Evolutionary conservation across 2,888 invertebrate genomes (phyloP), one percentile per base, ranked within the genome.

Genomic region (Stenoptilia bipunctidactyla): DNA sequence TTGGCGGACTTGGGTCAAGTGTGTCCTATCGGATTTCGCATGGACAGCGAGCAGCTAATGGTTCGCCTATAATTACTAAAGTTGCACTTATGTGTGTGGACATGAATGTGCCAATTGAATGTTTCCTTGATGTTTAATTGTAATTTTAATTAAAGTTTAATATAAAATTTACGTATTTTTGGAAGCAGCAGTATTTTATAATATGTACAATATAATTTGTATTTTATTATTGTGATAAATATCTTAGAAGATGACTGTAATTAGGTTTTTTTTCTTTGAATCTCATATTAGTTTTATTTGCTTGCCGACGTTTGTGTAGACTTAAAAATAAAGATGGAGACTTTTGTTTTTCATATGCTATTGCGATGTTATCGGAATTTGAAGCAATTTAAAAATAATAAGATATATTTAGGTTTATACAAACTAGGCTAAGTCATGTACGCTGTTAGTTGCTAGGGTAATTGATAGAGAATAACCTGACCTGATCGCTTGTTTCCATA

Each of bases 401-500:
- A 6, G 25, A 30, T 30, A 30, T 30, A 8, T 20, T 20, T 20
- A 20, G 20, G 20, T 20, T 20, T 20, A 20, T 20, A 20, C 20
- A 20, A 8, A 20, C 20, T 20, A 8, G 27, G 35, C 51, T 52
- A 45, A 46, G 45, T 52, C 50, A 50, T 55, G 41, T 41, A 42
- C 54, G 47, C 51, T 48, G 49, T n/a, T 38, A 30, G 39, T 39
- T 42, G 36, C 20, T 25, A 9, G 13, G 25, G 25, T 50, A 20
- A 20, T 20, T 47, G 47, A 49, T 47, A 52, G 50, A 48, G 43
- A 43, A 51, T 48, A 50, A 49, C 46, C 8, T 37, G 20, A 13
- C 15, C 35, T 38, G 3, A 20, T 20, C 20, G 20, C 20, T 8
- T 20, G n/a, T 20, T 5, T 20, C 20, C 20, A 20, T 20, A 5